phyloP scores from a whole-genome alignment of 2,113 vertebrate genomes.

The Semicossyphus pulcher region DNA sequence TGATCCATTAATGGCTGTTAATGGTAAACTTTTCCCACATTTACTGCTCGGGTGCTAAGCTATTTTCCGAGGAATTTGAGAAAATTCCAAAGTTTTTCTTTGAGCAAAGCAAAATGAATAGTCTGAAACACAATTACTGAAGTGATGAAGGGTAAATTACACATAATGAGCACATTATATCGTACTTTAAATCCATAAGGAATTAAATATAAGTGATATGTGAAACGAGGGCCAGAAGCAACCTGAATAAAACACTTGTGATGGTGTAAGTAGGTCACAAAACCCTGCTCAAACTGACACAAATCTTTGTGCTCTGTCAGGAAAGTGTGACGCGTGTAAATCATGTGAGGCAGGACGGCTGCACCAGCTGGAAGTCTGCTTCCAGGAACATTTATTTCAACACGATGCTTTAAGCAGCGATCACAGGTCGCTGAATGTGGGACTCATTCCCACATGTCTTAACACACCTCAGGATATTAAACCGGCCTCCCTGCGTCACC shows the following conservation, averaged over 20 bases:
- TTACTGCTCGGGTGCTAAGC: background rate
- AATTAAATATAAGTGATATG: background rate
- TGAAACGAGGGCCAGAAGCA: background rate
- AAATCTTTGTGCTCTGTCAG: slow-evolving; percentile 19
- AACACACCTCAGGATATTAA: slow-evolving; percentile 1
- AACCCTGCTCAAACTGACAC: slow-evolving; percentile 6
- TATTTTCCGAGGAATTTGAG: slow-evolving; percentile 16
- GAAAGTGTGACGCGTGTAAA: slow-evolving; percentile 30
- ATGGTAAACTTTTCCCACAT: slow-evolving; percentile 5
- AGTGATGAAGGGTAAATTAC: slow-evolving; percentile 21
- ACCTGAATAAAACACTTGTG: background rate
- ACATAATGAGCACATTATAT: slow-evolving; percentile 21
- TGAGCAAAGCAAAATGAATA: slow-evolving; percentile 1
- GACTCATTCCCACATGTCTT: background rate
- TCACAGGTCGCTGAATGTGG: background rate
- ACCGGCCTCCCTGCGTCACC: background rate
- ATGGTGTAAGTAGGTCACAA: slow-evolving; percentile 31
- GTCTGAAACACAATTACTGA: slow-evolving; percentile 12
- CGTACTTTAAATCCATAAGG: background rate
- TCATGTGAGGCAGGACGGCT: background rate
- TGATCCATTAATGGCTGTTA: background rate
- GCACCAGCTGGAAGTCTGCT: slow-evolving; percentile 29
- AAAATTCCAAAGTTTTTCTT: slow-evolving; percentile 19
- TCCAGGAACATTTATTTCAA: slow-evolving; percentile 25
- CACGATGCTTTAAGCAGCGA: background rate